Conservation (phyloP, 2,797 vertebrate genomes). For the Spinus olivaceus region DNA sequence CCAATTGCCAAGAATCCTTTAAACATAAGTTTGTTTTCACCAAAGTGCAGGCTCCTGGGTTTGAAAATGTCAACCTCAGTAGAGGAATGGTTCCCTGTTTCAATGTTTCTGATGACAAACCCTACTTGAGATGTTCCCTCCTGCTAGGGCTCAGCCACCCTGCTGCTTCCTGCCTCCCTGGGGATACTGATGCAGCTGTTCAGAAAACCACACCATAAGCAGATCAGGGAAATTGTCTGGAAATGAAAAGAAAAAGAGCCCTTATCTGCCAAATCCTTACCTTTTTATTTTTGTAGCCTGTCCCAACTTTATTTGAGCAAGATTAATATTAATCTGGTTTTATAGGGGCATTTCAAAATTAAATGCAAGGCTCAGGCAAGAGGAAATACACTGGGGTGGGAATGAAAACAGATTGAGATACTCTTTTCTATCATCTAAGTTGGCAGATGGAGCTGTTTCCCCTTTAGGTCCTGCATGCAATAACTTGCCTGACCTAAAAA, state of each 20-base stretch:
- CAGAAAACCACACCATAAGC: conserved; percentile 13
- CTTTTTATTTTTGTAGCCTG: background rate
- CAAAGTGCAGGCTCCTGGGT: conserved; percentile 1
- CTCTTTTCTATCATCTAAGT: background rate
- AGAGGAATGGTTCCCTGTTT: background rate
- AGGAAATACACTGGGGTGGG: background rate
- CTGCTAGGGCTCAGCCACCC: conserved; percentile 6
- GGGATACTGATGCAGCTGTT: conserved; percentile 19
- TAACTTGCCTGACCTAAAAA: background rate
- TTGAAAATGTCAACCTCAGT: conserved; percentile 22
- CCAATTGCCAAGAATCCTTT: conserved; percentile 17
- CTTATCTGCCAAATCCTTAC: background rate
- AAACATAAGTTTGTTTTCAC: conserved; percentile 28
- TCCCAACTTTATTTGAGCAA: background rate
- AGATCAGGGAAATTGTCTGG: background rate
- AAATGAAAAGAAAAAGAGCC: conserved; percentile 6
- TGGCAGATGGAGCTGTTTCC: background rate
- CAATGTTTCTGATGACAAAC: conserved; percentile 15
- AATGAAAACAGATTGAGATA: background rate
- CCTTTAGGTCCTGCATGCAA: background rate
- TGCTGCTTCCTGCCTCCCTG: background rate
- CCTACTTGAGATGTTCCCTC: background rate
- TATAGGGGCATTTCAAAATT: background rate
- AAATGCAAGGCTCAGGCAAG: background rate
- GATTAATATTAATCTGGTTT: background rate